A percentile compares a stretch with the other conserved stretches of the same genome.
Conservation (phyloP, 92 coral and sea anemone genomes). For the Parazoanthus darwini region DNA sequence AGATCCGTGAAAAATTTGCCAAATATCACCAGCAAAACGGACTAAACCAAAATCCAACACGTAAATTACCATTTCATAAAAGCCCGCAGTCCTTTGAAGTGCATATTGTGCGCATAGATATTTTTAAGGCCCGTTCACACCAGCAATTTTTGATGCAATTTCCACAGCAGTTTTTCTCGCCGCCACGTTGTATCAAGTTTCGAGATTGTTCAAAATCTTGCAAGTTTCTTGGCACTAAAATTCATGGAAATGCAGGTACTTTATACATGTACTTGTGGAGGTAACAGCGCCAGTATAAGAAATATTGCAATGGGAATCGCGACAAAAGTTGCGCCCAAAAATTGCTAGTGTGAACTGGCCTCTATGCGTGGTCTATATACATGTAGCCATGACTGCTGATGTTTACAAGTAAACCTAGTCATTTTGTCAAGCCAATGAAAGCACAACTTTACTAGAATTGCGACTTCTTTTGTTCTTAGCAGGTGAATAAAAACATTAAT, state of each 20-base stretch:
- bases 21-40: slow-evolving; percentile 56
- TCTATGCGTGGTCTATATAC: background rate
- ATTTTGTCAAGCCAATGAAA: background rate
- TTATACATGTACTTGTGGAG: no score
- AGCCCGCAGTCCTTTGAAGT: background rate
- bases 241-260: no score
- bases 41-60: slow-evolving; percentile 53
- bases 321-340: no score
- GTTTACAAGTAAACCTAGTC: background rate
- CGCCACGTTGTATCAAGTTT: no score
- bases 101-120: background rate
- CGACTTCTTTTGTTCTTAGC: background rate
- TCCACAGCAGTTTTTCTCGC: no score
- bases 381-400: background rate
- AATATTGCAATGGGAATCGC: no score
- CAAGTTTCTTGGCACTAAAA: no score
- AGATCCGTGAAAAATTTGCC: slow-evolving; percentile 52
- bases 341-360: no score
- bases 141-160: no score
- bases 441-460: background rate
- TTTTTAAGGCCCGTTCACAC: background rate
- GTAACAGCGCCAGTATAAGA: no score
- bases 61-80: background rate
- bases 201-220: no score
- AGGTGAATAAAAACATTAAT: background rate